These are phyloP conservation scores for Calycopis cecrops DNA, from an alignment of 1,140 invertebrate species.

Conservation along the genomic window DNA sequence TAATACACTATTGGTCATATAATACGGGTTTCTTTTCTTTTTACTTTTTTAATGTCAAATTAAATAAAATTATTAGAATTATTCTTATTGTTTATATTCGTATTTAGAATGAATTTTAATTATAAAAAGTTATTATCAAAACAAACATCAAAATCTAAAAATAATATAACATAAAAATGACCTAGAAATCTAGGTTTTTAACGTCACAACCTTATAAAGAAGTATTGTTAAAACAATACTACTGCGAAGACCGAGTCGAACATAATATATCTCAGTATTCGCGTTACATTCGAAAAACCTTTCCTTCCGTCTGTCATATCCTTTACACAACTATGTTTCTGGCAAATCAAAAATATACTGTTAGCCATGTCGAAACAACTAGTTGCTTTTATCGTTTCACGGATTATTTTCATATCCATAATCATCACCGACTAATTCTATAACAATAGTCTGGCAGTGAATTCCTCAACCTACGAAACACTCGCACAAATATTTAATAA, in stretches of 20 bases:
- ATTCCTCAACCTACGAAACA: not conserved
- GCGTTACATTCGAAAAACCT: not conserved
- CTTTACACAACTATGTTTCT: conserved; percentile 4
- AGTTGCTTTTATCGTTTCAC: not conserved
- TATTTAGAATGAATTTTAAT: not conserved
- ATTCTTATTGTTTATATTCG: conserved; percentile 5
- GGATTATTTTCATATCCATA: too few relatives aligned
- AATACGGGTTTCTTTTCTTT: not conserved
- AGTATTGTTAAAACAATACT: conserved; percentile 4
- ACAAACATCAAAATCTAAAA: conserved; percentile 7
- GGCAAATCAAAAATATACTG: conserved; percentile 9
- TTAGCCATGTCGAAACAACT: not conserved
- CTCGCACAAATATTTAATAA: too few relatives aligned
- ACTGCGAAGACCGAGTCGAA: conserved; percentile 1
- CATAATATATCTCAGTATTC: conserved; percentile 1
- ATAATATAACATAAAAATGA: conserved; percentile 7
- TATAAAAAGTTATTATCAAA: conserved; percentile 11
- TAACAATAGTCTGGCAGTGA: not conserved
- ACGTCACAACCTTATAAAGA: conserved; percentile 7
- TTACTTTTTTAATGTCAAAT: not conserved
- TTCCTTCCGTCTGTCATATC: not conserved
- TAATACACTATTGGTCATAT: not conserved
- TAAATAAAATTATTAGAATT: conserved; percentile 1
- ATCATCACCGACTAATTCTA: not conserved
- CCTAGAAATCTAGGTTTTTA: conserved; percentile 6